Evolutionary conservation across 2,888 invertebrate genomes (phyloP), one percentile per base, ranked within the genome.

Genomic region (Serrognathus titanus): DNA sequence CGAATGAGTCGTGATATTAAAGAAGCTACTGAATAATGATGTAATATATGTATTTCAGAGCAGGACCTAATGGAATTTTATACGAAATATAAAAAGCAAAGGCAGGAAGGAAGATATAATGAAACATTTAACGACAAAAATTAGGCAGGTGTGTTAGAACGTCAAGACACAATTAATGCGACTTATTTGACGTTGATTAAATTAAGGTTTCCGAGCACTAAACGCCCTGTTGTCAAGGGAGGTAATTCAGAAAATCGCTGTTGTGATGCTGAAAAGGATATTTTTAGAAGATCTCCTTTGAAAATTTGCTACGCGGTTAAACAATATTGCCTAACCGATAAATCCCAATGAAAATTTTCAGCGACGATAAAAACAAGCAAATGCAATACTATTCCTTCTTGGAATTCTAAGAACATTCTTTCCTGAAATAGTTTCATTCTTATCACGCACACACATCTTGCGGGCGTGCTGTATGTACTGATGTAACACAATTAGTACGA

Each of bases 401-500:
- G 24, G 24, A 31, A 31, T 31, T 31, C 24, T 31, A 31, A 31
- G 24, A 24, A 35, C 49, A 36, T 37, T 48, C 49, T 49, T 49
- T 20, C 38, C 10, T 24, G 38, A 37, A 49, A 49, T 24, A 12
- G 43, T 16, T 43, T 13, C 51, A 65, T 65, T 65, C 63, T 47
- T 57, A 61, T 65, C 65, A 65, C 65, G 65, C 63, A 61, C 65
- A 61, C 65, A 53, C 60, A 58, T 61, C 62, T 62, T 59, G 51
- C 57, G 58, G 55, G 54, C 58, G 63, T 57, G 60, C 56, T 64
- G 48, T 48, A 57, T 57, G 57, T 57, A 57, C 61, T 63, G 60
- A 63, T 65, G 61, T 63, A 65, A 65, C 62, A 63, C 65, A 65
- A 65, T 65, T 65, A 65, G 65, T 60, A 51, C 60, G 61, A 63